Evolutionary conservation across 2,797 vertebrate genomes (phyloP).

Genomic region (Neostethus bicornis): DNA sequence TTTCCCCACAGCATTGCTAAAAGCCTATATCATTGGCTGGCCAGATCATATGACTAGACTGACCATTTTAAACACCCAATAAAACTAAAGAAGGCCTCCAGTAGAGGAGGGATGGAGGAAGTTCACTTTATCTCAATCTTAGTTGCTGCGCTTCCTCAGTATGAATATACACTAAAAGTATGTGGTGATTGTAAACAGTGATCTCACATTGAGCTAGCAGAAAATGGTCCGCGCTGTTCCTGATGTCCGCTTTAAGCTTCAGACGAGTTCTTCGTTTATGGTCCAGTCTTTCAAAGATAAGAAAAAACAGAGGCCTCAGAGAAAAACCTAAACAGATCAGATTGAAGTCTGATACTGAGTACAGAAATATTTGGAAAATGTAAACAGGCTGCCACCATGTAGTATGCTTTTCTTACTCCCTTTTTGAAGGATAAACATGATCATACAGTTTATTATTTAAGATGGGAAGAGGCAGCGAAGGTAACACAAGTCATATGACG

Average conservation of each 20-base stretch:
- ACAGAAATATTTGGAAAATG: conserved; percentile 47
- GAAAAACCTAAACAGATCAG: conserved; percentile 32
- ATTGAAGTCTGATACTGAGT: conserved; percentile 40
- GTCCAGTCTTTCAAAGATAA: conserved; percentile 8
- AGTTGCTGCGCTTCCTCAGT: conserved; percentile 25
- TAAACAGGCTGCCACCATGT: conserved; percentile 52
- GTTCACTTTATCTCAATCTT: conserved; percentile 33
- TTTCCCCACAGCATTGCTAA: conserved; percentile 32
- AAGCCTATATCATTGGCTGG: conserved; percentile 64
- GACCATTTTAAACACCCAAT: conserved; percentile 77
- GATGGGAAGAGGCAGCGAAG: conserved; percentile 13
- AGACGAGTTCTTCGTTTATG: conserved; percentile 2
- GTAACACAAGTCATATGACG: conserved; percentile 40
- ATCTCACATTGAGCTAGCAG: conserved; percentile 14
- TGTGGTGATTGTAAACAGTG: conserved; percentile 45
- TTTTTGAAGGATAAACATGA: conserved; percentile 19
- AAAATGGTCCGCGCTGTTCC: conserved; percentile 30
- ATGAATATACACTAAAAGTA: conserved; percentile 38
- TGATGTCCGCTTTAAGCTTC: conserved; percentile 7
- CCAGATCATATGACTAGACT: conserved; percentile 74
- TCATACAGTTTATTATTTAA: conserved; percentile 12
- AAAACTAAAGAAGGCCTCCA: conserved; percentile 54
- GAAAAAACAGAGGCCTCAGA: not conserved
- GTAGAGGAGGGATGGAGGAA: conserved; percentile 56
- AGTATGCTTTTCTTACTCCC: conserved; percentile 6